Percentiles rank a stretch among this genome's conserved stretches.
phyloP scores from a whole-genome alignment of 2,113 vertebrate species.

The Micronisus gabar region DNA sequence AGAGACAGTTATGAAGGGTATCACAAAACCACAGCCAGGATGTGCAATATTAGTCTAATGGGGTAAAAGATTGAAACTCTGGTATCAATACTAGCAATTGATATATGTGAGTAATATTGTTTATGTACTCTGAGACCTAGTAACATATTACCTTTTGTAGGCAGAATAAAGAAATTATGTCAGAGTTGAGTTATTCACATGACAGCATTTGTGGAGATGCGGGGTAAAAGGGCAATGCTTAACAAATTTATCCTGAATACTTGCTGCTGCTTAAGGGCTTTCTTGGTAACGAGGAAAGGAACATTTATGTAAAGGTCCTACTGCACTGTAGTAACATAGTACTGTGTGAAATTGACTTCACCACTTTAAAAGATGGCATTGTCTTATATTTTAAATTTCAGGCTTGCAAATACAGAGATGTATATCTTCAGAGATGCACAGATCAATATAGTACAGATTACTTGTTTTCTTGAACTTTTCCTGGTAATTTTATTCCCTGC shows the following conservation, averaged over 20 bases:
- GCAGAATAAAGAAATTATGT: not conserved
- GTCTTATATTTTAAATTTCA: not conserved
- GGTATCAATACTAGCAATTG: not conserved
- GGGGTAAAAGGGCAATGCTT: not conserved
- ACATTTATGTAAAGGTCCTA: not conserved
- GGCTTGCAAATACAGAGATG: not conserved
- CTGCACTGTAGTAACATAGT: not conserved
- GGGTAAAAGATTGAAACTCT: not conserved
- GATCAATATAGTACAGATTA: not conserved
- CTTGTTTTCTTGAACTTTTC: not conserved
- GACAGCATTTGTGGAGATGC: not conserved
- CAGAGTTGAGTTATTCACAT: not conserved
- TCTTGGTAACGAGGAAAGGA: not conserved
- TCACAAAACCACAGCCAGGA: not conserved
- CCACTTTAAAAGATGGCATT: not conserved
- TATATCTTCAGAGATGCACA: not conserved
- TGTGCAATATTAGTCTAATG: rapidly evolving
- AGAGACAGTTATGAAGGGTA: not conserved
- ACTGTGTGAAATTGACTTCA: not conserved
- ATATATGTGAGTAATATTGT: not conserved
- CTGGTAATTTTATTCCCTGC: not conserved
- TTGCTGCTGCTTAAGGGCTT: not conserved
- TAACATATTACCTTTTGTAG: not conserved
- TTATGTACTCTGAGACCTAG: not conserved
- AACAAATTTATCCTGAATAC: not conserved